Percentiles rank a stretch among this genome's conserved stretches.
phyloP scores from a whole-genome alignment of 2,888 invertebrate species.

The Thumatha senex region DNA sequence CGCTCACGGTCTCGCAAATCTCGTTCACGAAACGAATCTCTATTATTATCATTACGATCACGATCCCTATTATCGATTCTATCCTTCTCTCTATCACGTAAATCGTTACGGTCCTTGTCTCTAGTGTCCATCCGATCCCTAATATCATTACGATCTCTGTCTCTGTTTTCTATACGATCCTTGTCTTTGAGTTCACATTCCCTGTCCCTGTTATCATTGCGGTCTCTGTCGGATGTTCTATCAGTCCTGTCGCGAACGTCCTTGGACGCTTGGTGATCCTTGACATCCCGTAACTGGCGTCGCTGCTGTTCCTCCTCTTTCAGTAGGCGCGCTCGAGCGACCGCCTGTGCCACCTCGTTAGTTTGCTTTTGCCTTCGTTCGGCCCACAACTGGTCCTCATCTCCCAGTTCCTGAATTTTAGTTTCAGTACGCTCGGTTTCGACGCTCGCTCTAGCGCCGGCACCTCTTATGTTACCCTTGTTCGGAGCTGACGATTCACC shows the following conservation, averaged over 20 bases:
- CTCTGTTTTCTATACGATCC: conserved; percentile 52
- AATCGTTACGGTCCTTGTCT: conserved; percentile 55
- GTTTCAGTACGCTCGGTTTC: conserved; percentile 67
- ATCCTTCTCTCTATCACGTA: conserved; percentile 45
- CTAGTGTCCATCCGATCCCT: conserved; percentile 62
- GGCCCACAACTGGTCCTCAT: conserved; percentile 85
- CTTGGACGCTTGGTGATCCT: conserved; percentile 47
- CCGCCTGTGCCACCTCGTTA: conserved; percentile 89
- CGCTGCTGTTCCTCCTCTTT: conserved; percentile 96
- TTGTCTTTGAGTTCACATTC: conserved; percentile 52
- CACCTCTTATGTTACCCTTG: conserved; percentile 59
- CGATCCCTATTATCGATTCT: conserved; percentile 39
- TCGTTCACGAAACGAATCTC: not conserved
- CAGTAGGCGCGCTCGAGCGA: conserved; percentile 92
- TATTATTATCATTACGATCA: conserved; percentile 12
- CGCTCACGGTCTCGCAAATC: conserved; percentile 26
- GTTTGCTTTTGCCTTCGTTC: conserved; percentile 87
- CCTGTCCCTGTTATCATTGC: conserved; percentile 60
- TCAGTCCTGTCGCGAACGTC: conserved; percentile 53
- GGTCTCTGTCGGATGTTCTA: conserved; percentile 55
- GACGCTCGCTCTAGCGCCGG: conserved; percentile 56
- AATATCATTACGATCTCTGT: conserved; percentile 46
- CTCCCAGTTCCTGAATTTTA: conserved; percentile 66
- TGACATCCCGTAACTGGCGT: conserved; percentile 76
- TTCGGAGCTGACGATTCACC: conserved; percentile 86